Evolutionary conservation across 2,797 vertebrate species (phyloP).

Genomic region (Trematomus bernacchii): DNA sequence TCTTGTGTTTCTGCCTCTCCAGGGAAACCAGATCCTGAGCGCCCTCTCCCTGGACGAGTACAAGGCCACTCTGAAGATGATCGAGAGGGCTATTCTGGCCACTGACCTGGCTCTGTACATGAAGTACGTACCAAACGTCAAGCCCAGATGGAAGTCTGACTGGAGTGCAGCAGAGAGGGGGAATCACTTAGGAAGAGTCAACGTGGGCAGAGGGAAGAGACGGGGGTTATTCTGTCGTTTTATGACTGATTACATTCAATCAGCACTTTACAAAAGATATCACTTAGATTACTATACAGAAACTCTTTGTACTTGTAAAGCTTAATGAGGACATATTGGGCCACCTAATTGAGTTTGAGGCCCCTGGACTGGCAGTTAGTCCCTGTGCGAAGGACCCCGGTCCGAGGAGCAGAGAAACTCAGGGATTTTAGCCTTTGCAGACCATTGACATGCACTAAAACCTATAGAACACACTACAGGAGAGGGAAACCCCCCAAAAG

Average conservation of each 20-base stretch:
- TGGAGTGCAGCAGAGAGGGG: constrained; percentile 17
- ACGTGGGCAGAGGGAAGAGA: background rate
- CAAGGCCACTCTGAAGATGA: constrained; percentile 94
- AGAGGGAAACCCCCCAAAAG: too few relatives aligned
- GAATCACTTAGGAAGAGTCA: background rate
- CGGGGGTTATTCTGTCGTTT: background rate
- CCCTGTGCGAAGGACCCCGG: too few relatives aligned
- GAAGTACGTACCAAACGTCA: constrained; percentile 89
- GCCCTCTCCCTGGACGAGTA: constrained; percentile 95
- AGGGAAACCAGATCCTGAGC: constrained; percentile 98
- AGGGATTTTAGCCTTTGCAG: too few relatives aligned
- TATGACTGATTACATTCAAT: background rate
- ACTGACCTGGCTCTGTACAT: constrained; percentile 97
- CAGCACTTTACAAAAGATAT: background rate
- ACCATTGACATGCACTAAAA: too few relatives aligned
- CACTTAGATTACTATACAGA: too few relatives aligned
- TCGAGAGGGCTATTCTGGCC: constrained; percentile 96
- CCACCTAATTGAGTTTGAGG: too few relatives aligned
- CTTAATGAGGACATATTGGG: too few relatives aligned
- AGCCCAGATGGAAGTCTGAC: constrained; percentile 52
- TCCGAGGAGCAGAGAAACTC: too few relatives aligned
- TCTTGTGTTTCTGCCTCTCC: constrained; percentile 18
- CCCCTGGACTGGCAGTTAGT: too few relatives aligned
- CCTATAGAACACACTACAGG: too few relatives aligned
- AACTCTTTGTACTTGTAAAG: too few relatives aligned